Evolutionary conservation across 2,888 invertebrate genomes (phyloP), one percentile per base, ranked within the genome.

Genomic region (Amphipoea oculea): DNA sequence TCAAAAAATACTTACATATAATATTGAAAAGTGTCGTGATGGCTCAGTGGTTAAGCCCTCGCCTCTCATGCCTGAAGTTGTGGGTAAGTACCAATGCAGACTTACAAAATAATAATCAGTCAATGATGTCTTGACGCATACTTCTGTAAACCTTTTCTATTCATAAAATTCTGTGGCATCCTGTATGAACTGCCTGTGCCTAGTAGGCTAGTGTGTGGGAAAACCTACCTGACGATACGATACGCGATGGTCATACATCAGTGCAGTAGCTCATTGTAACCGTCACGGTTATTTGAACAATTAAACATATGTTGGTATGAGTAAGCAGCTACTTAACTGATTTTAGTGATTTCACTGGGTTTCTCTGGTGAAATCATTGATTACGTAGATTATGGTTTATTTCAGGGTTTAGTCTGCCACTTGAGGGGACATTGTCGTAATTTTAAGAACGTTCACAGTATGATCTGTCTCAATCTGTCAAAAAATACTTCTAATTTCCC

Each of bases 291-390:
- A 63, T 87, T 80, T 81, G 60, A 78, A 75, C 84, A 78, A 72
- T 73, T 82, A 73, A 57, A 79, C 48, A 60, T 67, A 63, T 81
- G 73, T 14, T 73, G 57, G 75, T 71, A 78, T 86, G 79, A 85
- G 57, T 82, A 87, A 82, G 12, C 67, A 45, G 45, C 71, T 76
- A 76, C 51, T 66, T 67, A 23, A n/a, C 77, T 65, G 77, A 81
- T 81, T 76, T 74, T 40, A 69, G 63, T 87, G 79, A 85, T 87
- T 82, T 72, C 76, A 79, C 78, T 29, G 88, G 86, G 72, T 76
- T 85, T 87, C 54, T 71, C 75, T 73, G 70, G 67, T 87, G 83
- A 81, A 81, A 77, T 88, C 79, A 81, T 42, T 79, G 73, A 85
- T 77, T 78, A 76, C 63, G 40, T 54, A 29, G 40, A 67, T 72